Evolutionary conservation across 2,888 invertebrate genomes (phyloP).

Genomic region (Schizaphis graminum): DNA sequence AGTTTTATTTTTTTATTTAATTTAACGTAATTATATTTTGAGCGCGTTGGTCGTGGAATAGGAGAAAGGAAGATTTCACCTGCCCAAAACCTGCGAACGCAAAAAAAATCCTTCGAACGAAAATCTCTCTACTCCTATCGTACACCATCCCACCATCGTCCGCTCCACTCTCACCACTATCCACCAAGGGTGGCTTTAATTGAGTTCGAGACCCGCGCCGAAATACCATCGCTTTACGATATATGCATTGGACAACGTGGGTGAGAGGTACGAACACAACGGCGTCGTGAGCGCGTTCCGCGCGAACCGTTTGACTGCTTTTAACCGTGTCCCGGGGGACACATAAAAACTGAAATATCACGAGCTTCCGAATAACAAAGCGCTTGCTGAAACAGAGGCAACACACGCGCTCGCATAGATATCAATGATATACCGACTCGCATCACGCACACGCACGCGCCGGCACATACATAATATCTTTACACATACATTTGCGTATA

Average conservation of each 20-base stretch:
- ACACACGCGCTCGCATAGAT: background rate
- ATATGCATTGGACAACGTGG: background rate
- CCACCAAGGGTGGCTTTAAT: background rate
- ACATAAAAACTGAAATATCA: constrained; percentile 62
- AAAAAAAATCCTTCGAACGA: background rate
- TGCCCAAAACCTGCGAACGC: background rate
- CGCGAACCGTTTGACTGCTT: constrained; percentile 60
- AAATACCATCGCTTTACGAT: background rate
- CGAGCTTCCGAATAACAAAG: constrained; percentile 48
- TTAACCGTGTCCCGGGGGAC: constrained; percentile 39
- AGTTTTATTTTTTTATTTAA: background rate
- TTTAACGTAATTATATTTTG: background rate
- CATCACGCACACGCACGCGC: background rate
- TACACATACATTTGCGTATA: background rate
- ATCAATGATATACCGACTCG: background rate
- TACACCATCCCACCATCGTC: no score
- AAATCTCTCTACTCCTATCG: background rate
- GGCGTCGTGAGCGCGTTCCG: background rate
- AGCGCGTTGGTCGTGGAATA: background rate
- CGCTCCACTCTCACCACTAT: no score
- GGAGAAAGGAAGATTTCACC: background rate
- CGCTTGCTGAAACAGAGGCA: constrained; percentile 20
- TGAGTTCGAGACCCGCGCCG: background rate
- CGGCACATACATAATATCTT: background rate
- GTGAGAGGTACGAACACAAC: background rate